These are phyloP conservation scores for Yponomeuta sedellus DNA, from an alignment of 2,888 invertebrate species.

Conservation along the genomic window DNA sequence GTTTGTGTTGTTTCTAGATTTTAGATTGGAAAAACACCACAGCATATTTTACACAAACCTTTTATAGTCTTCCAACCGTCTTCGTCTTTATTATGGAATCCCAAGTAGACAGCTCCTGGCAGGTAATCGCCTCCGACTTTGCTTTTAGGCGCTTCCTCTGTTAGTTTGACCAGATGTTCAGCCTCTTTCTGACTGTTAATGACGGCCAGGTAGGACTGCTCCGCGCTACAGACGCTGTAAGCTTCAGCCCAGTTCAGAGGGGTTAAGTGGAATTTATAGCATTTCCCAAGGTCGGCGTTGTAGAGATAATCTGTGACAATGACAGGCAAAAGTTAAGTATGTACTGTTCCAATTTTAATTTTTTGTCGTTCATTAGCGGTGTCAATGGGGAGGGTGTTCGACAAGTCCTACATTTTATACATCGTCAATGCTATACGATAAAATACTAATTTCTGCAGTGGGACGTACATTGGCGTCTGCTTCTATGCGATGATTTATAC, in stretches of 20 bases:
- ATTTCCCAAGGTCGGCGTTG: slow-evolving; percentile 35
- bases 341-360: too few relatives aligned
- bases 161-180: slow-evolving; percentile 35
- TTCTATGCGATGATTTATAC: too few relatives aligned
- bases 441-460: too few relatives aligned
- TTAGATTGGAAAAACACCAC: too few relatives aligned
- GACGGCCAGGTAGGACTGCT: slow-evolving; percentile 48
- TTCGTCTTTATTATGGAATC: slow-evolving; percentile 28
- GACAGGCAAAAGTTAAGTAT: too few relatives aligned
- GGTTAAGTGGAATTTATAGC: slow-evolving; percentile 51
- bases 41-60: slow-evolving; percentile 30
- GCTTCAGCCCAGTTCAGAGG: slow-evolving; percentile 53
- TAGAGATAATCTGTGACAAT: slow-evolving; percentile 41
- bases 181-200: slow-evolving; percentile 45
- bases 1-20: too few relatives aligned
- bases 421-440: too few relatives aligned
- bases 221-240: slow-evolving; percentile 40
- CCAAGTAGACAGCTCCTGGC: slow-evolving; percentile 24
- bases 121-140: slow-evolving; percentile 30
- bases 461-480: too few relatives aligned
- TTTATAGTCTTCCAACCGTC: slow-evolving; percentile 40
- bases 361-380: too few relatives aligned
- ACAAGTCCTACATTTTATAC: too few relatives aligned
- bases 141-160: slow-evolving; percentile 35
- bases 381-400: too few relatives aligned